Evolutionary conservation across 2,888 invertebrate species (phyloP).

Genomic region (Allolobophora icterica): DNA sequence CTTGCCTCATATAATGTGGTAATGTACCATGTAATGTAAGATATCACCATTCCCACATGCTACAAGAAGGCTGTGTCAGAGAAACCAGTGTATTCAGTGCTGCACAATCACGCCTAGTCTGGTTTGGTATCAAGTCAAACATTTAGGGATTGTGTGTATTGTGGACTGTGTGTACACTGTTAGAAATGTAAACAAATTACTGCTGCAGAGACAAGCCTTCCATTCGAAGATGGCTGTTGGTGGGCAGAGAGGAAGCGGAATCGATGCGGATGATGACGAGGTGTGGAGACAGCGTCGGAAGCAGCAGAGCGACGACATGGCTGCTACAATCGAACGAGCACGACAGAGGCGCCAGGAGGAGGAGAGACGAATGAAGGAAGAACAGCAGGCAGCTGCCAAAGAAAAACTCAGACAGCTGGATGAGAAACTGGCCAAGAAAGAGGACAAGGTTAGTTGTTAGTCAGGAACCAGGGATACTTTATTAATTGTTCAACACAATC

Average conservation of each 20-base stretch:
- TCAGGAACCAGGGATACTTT: background rate
- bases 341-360: constrained; percentile 81
- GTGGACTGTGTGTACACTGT: background rate
- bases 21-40: background rate
- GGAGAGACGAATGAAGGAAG: constrained; percentile 69
- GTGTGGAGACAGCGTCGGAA: constrained; percentile 33
- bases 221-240: constrained; percentile 3
- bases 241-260: constrained; percentile 12
- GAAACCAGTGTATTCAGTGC: background rate
- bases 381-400: constrained; percentile 66
- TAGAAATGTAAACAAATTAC: background rate
- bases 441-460: constrained; percentile 25
- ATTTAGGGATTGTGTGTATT: background rate
- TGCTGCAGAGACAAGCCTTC: background rate
- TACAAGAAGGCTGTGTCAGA: background rate
- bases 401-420: constrained; percentile 76
- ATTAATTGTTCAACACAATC: background rate
- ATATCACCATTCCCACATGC: background rate
- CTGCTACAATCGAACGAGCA: constrained; percentile 81
- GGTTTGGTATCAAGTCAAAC: background rate
- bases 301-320: constrained; percentile 50
- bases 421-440: constrained; percentile 60
- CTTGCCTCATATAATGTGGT: background rate
- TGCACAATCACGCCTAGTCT: background rate
- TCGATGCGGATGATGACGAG: constrained; percentile 39